These are phyloP conservation scores for Drosophila affinis DNA, from an alignment of 2,888 invertebrate genomes.

Conservation along the genomic window DNA sequence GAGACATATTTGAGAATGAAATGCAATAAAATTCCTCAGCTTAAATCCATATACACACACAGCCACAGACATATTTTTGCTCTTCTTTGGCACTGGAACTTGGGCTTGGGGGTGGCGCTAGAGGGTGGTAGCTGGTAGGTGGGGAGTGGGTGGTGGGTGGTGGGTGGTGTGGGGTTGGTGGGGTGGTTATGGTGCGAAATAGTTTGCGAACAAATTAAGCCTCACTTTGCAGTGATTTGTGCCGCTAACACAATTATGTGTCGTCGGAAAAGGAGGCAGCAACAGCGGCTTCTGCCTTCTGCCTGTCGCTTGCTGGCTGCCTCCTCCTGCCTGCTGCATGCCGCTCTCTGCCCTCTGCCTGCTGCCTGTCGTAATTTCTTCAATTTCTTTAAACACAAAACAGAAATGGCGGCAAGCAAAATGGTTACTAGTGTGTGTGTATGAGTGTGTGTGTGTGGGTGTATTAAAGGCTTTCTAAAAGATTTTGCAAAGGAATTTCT, in stretches of 20 bases:
- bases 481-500: not conserved
- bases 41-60: too few species aligned
- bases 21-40: too few species aligned
- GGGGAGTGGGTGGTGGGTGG: too few species aligned
- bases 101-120: too few species aligned
- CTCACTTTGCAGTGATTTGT: conserved; percentile 67
- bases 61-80: too few species aligned
- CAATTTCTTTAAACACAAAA: conserved; percentile 26
- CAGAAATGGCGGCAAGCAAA: conserved; percentile 10
- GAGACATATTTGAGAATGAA: too few species aligned
- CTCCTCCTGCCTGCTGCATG: conserved; percentile 17
- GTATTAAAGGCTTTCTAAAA: not conserved
- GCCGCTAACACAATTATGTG: conserved; percentile 71
- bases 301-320: conserved; percentile 4
- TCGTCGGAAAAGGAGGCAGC: conserved; percentile 36
- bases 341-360: conserved; percentile 3
- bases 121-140: too few species aligned
- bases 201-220: conserved; percentile 63
- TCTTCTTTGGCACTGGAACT: too few species aligned
- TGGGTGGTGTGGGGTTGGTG: too few species aligned
- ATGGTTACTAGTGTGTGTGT: conserved; percentile 4
- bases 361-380: conserved; percentile 4
- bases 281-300: conserved; percentile 6
- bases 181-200: conserved; percentile 19
- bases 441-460: too few species aligned